Conservation (phyloP, 2,113 vertebrate genomes). For the Amblyornis subalaris region DNA sequence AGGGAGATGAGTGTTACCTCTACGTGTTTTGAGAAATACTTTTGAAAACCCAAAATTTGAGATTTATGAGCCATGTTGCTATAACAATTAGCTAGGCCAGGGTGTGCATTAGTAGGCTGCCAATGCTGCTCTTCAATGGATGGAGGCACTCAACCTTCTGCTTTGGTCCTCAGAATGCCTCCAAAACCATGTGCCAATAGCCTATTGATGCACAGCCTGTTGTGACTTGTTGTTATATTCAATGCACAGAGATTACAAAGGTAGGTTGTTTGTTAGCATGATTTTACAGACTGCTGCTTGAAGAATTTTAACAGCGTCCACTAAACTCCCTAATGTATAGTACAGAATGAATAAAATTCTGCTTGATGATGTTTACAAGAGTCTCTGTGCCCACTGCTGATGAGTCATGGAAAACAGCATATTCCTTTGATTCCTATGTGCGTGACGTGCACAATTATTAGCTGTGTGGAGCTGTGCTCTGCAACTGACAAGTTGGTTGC, state of each 20-base stretch:
- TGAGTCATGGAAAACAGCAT: constrained; percentile 10
- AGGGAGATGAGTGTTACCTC: background rate
- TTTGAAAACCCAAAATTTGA: background rate
- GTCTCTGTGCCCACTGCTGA: constrained; percentile 29
- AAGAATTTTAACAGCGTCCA: constrained; percentile 52
- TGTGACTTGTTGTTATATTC: constrained; percentile 25
- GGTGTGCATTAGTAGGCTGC: background rate
- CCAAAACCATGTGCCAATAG: background rate
- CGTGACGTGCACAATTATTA: background rate
- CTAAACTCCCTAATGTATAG: constrained; percentile 36
- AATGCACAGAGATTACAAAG: background rate
- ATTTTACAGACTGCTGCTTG: constrained; percentile 49
- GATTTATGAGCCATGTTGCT: background rate
- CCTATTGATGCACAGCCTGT: constrained; percentile 21
- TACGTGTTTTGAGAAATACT: background rate
- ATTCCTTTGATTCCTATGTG: background rate
- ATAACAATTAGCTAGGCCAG: background rate
- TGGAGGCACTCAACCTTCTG: background rate
- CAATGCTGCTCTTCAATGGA: background rate
- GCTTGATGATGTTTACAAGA: constrained; percentile 55
- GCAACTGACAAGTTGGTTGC: background rate
- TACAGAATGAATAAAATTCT: constrained; percentile 60
- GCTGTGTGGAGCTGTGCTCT: background rate
- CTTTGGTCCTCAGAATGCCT: background rate
- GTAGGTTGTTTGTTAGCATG: constrained; percentile 42